Evolutionary conservation across 2,797 vertebrate species (phyloP).

Genomic region (Austrolebias charrua): DNA sequence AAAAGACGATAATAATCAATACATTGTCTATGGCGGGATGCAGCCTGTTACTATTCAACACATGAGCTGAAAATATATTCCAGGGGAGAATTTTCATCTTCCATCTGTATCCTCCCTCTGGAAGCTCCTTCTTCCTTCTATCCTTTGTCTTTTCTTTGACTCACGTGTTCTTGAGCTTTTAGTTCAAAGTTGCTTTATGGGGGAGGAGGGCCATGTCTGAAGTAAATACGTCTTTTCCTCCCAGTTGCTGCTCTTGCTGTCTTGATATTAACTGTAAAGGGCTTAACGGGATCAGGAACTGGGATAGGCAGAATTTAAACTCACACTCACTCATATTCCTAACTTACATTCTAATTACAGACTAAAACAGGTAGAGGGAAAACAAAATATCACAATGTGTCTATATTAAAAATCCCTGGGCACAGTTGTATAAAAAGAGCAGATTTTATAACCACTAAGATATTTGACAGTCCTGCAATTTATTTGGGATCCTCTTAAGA

Average conservation of each 20-base stretch:
- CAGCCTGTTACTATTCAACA: conserved; percentile 66
- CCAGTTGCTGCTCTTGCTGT: conserved; percentile 28
- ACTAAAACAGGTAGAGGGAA: neutral
- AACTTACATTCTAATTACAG: conserved; percentile 28
- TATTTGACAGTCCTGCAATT: no score
- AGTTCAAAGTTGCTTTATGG: conserved; percentile 42
- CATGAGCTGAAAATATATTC: conserved; percentile 47
- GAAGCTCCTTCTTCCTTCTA: conserved; percentile 29
- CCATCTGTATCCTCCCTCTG: conserved; percentile 35
- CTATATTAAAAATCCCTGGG: neutral
- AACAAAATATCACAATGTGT: conserved; percentile 17
- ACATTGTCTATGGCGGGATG: conserved; percentile 43
- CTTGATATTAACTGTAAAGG: conserved; percentile 18
- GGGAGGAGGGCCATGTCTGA: conserved; percentile 27
- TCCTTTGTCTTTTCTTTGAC: conserved; percentile 29
- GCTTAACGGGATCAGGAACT: conserved; percentile 30
- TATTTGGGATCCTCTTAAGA: neutral
- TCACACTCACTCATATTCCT: conserved; percentile 9
- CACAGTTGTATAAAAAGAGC: neutral
- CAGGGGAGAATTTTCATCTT: conserved; percentile 38
- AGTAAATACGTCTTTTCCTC: conserved; percentile 38
- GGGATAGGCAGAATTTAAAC: conserved; percentile 22
- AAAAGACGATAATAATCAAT: conserved; percentile 53
- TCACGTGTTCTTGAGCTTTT: conserved; percentile 38
- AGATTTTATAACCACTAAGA: neutral